Percentiles rank a stretch among this genome's conserved stretches.
These are phyloP conservation scores for Netelia inedita DNA, from an alignment of 2,888 invertebrate species.

Conservation along the genomic window DNA sequence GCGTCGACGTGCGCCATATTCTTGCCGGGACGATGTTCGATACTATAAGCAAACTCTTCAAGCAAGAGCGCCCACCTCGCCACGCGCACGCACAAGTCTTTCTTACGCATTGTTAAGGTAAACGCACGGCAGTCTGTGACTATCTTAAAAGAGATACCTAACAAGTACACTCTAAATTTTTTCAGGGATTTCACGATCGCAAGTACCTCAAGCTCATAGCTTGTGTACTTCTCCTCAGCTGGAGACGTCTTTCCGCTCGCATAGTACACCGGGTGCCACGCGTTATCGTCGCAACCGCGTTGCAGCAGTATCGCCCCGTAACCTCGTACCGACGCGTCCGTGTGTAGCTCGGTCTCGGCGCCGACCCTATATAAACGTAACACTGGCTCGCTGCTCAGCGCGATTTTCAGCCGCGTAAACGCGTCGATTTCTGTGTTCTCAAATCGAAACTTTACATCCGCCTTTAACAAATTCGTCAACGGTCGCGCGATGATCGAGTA, in stretches of 20 bases:
- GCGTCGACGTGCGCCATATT: constrained; percentile 33
- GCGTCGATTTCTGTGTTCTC: constrained; percentile 39
- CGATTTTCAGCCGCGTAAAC: background rate
- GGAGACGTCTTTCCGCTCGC: constrained; percentile 59
- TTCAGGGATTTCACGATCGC: constrained; percentile 69
- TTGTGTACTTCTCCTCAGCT: constrained; percentile 67
- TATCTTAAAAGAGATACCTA: no score
- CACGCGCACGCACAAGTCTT: constrained; percentile 20
- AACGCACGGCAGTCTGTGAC: constrained; percentile 69
- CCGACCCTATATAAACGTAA: constrained; percentile 61
- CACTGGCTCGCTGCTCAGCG: constrained; percentile 42
- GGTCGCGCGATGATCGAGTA: no score
- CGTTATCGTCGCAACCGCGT: constrained; percentile 66
- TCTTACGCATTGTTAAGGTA: constrained; percentile 11
- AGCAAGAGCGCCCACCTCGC: constrained; percentile 14
- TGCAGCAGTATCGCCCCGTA: no score
- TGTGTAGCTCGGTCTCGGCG: no score
- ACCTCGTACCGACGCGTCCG: no score
- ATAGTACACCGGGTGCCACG: constrained; percentile 64
- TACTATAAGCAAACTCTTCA: constrained; percentile 26
- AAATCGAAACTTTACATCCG: constrained; percentile 45
- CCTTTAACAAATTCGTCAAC: constrained; percentile 62
- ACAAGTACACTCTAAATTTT: constrained; percentile 72
- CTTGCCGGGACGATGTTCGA: constrained; percentile 22
- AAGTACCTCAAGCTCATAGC: constrained; percentile 70